Percentiles rank a stretch among this genome's conserved stretches.
Evolutionary conservation across 2,888 invertebrate genomes (phyloP).

Genomic region (Calameuta idolon): DNA sequence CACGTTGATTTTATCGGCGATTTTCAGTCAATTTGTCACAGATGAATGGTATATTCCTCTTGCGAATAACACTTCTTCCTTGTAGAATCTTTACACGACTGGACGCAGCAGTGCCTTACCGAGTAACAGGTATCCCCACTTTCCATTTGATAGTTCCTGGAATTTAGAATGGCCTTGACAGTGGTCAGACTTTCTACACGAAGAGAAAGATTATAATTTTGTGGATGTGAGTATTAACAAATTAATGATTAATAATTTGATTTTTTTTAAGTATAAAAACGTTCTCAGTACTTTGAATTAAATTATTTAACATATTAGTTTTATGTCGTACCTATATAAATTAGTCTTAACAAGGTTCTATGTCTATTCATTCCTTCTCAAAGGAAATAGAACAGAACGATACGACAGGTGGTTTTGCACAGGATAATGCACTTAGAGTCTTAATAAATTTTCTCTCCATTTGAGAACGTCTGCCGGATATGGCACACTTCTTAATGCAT

Average conservation of each 20-base stretch:
- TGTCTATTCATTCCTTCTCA: background rate
- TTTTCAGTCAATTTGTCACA: background rate
- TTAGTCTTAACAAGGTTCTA: background rate
- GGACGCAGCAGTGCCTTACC: background rate
- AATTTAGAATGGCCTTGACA: background rate
- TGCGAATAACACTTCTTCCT: background rate
- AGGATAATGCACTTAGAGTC: background rate
- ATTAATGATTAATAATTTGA: background rate
- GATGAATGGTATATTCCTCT: background rate
- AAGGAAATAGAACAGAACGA: background rate
- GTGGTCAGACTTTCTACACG: background rate
- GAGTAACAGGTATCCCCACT: slow-evolving; percentile 6
- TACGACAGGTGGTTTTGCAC: background rate
- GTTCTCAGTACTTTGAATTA: background rate
- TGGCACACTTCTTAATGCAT: background rate
- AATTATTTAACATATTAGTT: background rate
- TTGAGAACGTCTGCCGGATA: background rate
- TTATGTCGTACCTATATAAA: background rate
- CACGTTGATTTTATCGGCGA: background rate
- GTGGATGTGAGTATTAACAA: background rate
- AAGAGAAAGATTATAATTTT: background rate
- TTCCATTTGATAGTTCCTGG: background rate
- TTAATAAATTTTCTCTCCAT: background rate
- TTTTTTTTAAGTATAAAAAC: background rate
- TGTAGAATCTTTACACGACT: background rate